Percentiles rank a stretch among this genome's conserved stretches.
These are phyloP conservation scores for Phenganax stokvisi DNA, from an alignment of 92 coral and sea anemone genomes.

Conservation along the genomic window DNA sequence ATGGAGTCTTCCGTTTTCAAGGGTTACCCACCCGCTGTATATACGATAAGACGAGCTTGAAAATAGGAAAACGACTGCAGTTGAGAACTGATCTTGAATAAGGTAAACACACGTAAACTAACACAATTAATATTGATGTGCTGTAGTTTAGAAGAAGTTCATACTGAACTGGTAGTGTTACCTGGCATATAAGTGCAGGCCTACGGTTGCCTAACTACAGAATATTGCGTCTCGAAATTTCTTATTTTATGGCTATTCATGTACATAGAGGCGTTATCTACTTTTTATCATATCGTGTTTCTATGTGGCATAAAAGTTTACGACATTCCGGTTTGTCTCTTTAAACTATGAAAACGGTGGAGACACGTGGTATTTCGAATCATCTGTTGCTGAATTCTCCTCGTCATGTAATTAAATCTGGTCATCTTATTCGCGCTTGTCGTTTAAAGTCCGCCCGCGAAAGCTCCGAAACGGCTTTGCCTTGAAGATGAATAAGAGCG, in stretches of 20 bases:
- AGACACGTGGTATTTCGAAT: constrained; percentile 10
- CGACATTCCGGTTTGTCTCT: constrained; percentile 9
- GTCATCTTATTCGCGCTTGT: neutral
- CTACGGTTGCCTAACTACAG: neutral
- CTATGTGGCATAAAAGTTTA: neutral
- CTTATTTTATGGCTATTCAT: neutral
- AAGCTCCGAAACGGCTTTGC: constrained; percentile 9
- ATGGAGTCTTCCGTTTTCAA: neutral
- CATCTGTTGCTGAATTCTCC: constrained; percentile 12
- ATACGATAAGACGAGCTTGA: neutral
- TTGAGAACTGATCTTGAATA: constrained; percentile 4
- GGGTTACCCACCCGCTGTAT: constrained; percentile 7
- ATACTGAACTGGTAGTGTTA: neutral
- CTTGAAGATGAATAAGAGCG: constrained; percentile 14
- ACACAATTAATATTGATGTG: neutral
- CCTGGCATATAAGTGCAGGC: neutral
- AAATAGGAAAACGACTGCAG: neutral
- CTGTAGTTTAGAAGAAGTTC: neutral
- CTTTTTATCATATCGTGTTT: neutral
- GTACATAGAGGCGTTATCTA: neutral
- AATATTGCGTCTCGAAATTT: constrained; percentile 2
- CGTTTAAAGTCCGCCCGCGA: constrained; percentile 13
- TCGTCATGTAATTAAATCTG: constrained; percentile 19
- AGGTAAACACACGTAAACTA: neutral
- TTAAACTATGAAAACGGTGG: constrained; percentile 16